Evolutionary conservation across 53 echinoderm and acorn worm genomes (phyloP).

Genomic region (Holothuria scabra): DNA sequence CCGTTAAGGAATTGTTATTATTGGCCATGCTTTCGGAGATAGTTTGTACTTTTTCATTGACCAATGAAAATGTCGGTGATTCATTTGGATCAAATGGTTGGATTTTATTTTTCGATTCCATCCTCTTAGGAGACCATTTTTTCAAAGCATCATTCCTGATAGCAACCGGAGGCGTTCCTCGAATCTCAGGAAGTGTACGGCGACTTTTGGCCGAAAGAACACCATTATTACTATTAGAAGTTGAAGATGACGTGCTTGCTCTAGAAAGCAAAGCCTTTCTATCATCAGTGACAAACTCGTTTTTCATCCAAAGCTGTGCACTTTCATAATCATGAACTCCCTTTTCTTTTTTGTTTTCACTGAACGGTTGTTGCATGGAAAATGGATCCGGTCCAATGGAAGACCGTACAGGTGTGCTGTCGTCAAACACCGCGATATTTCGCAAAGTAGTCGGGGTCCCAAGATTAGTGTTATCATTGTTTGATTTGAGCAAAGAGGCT

Average conservation of each 20-base stretch:
- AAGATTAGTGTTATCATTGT: background rate
- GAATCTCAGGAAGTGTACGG: slow-evolving; percentile 16
- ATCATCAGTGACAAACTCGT: background rate
- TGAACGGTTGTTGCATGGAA: background rate
- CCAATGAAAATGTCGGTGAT: no score
- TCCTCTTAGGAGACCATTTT: background rate
- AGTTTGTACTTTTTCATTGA: background rate
- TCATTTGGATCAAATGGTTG: no score
- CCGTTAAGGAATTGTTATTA: slow-evolving; percentile 26
- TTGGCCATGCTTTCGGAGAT: background rate
- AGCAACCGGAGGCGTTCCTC: slow-evolving; percentile 11
- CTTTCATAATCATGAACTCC: background rate
- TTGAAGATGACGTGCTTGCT: slow-evolving; percentile 13
- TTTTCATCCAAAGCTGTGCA: slow-evolving; percentile 5
- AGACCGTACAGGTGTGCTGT: background rate
- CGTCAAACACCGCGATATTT: background rate
- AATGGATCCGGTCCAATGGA: no score
- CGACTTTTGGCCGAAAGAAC: background rate
- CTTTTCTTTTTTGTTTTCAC: background rate
- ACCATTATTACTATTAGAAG: background rate
- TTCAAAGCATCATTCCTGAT: background rate
- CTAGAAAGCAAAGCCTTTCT: slow-evolving; percentile 3
- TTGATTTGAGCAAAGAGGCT: background rate
- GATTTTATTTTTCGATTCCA: background rate
- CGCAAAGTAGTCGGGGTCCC: background rate